A percentile compares a stretch with the other conserved stretches of the same genome.
Conservation (phyloP, 1,140 invertebrate species). For the Atta texana region DNA sequence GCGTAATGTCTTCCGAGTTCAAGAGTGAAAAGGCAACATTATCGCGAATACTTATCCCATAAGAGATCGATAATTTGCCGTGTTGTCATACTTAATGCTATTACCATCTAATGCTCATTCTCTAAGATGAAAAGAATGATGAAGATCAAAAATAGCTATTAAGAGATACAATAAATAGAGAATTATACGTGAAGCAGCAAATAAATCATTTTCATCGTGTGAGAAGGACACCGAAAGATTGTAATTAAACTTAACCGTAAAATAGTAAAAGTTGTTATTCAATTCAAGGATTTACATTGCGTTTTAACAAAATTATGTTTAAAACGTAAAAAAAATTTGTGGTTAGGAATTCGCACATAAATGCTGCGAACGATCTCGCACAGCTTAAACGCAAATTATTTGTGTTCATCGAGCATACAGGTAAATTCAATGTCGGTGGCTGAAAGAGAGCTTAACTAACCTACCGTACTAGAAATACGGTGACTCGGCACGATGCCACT, state of each 20-base stretch:
- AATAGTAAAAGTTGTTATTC: background rate
- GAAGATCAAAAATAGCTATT: background rate
- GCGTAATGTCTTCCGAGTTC: slow-evolving; percentile 28
- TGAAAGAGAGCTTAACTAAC: slow-evolving; percentile 81
- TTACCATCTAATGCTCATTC: background rate
- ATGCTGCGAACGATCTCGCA: slow-evolving; percentile 23
- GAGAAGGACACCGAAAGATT: background rate
- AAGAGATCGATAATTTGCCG: slow-evolving; percentile 15
- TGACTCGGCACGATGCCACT: slow-evolving; percentile 70
- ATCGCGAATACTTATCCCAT: slow-evolving; percentile 22
- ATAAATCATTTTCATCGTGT: background rate
- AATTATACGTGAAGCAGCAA: background rate
- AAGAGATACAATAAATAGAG: background rate
- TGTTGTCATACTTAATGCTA: slow-evolving; percentile 7
- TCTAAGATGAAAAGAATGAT: background rate
- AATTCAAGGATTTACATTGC: background rate
- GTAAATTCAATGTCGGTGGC: slow-evolving; percentile 58
- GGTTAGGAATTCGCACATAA: slow-evolving; percentile 42
- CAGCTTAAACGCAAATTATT: slow-evolving; percentile 77
- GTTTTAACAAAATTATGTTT: background rate
- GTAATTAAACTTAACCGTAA: background rate
- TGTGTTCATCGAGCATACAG: slow-evolving; percentile 64
- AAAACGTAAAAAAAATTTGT: slow-evolving; percentile 20
- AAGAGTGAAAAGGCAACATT: slow-evolving; percentile 10
- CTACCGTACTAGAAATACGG: slow-evolving; percentile 74